Evolutionary conservation across 2,113 vertebrate species (phyloP).

Genomic region (Naja naja): DNA sequence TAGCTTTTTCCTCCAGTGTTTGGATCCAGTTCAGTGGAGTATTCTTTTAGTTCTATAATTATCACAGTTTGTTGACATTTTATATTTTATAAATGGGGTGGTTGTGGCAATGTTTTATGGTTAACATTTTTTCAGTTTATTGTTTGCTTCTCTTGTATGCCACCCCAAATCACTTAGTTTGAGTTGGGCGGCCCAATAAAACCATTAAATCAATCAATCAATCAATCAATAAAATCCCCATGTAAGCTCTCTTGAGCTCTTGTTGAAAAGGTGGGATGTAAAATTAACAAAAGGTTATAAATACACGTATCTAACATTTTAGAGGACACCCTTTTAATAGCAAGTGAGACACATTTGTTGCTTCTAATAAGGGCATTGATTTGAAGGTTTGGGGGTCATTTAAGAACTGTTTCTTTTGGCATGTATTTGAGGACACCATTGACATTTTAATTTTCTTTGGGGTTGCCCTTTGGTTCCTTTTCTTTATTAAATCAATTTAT

Average conservation of each 20-base stretch:
- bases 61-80: neutral
- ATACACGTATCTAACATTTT: neutral
- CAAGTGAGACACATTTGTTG: neutral
- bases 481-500: neutral
- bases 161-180: neutral
- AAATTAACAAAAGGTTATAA: neutral
- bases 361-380: neutral
- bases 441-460: neutral
- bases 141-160: neutral
- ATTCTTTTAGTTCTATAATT: neutral
- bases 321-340: neutral
- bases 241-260: neutral
- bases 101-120: neutral
- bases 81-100: neutral
- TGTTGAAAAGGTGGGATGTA: neutral
- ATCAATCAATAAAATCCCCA: neutral
- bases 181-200: neutral
- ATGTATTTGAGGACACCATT: neutral
- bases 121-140: neutral
- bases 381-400: neutral
- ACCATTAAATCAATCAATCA: neutral
- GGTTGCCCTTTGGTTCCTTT: neutral
- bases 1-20: neutral
- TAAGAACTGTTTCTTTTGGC: neutral
- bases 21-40: neutral